These are phyloP conservation scores for Falcaria lacertinaria DNA, from an alignment of 2,888 invertebrate species.

Conservation along the genomic window DNA sequence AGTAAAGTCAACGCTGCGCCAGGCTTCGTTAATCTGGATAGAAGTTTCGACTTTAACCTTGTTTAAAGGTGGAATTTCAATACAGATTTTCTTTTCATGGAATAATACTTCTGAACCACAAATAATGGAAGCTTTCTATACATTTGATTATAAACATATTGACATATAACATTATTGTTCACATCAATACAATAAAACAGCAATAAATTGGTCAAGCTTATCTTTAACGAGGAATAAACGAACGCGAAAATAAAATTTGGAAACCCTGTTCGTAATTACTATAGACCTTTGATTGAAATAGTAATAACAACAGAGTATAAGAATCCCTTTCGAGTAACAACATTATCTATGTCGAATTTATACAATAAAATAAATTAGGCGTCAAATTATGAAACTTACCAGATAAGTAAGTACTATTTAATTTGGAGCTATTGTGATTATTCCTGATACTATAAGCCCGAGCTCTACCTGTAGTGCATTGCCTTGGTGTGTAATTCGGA, in stretches of 20 bases:
- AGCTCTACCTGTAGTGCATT: background rate
- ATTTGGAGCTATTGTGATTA: background rate
- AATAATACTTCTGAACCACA: background rate
- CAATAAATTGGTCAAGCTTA: conserved; percentile 3
- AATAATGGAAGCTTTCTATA: background rate
- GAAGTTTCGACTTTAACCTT: conserved; percentile 12
- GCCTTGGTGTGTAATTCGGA: background rate
- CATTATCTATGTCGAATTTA: background rate
- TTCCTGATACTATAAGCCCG: background rate
- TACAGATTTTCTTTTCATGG: conserved; percentile 3
- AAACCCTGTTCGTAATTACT: conserved; percentile 34
- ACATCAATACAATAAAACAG: background rate
- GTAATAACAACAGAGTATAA: conserved; percentile 34
- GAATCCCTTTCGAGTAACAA: background rate
- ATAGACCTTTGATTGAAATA: conserved; percentile 31
- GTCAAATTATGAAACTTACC: background rate
- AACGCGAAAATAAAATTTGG: conserved; percentile 1
- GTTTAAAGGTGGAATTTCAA: conserved; percentile 18
- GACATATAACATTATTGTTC: background rate
- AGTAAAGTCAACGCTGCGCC: conserved; percentile 2
- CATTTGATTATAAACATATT: background rate
- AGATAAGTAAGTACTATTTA: background rate
- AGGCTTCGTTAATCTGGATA: conserved; percentile 5
- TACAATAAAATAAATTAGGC: background rate
- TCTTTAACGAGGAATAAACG: background rate